Base-by-base conservation (phyloP, 2,113 vertebrate genomes). In the Lota lota region DNA sequence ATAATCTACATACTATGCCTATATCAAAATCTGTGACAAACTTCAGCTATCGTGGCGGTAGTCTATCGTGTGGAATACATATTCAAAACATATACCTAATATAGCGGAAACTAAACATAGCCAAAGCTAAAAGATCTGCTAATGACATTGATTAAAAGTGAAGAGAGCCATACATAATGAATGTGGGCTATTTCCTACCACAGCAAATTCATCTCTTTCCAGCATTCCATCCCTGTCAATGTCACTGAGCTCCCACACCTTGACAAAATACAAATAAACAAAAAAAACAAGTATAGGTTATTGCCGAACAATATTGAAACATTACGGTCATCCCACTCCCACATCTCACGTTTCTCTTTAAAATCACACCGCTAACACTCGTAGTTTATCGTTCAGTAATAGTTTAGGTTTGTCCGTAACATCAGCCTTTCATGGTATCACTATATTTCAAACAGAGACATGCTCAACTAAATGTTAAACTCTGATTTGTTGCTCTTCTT, bases 221-320 rank as follows among this genome's bases (percentile, higher is more conserved):
- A 99, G 88, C 93, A 96, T 97, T 83, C 97, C 97, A 85, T 99
- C 97, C 66, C 91, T 94, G 90, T 99, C 97, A 72, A 99, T 94
- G 80, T 99, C 97, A 86, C 97, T 99, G 77, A 98, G 86, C 73
- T 99, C 97, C 97, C 97, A 99, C 75, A 99, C 97, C 97, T 99
- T 79, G 20, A 91, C 53, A 75, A 11, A 1, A 60, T 2, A 22
- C n/a, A 68, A 24, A 76, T 66, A 8, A 22, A 63, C 28, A 50
- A n/a, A 57, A 66, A 69, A 62, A 66, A 47, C 40, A 47, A 47
- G 40, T 11, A 47, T 47, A 12, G 8, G 40, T 47, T 47, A 47
- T 47, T 47, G 40, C 8, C 7, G 40, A 11, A 33, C 28, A 33
- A 33, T 7, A 33, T 33, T 33, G 28, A 33, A 33, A 33, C 28